Conservation (phyloP, 2,797 vertebrate species). For the Setipinna tenuifilis region DNA sequence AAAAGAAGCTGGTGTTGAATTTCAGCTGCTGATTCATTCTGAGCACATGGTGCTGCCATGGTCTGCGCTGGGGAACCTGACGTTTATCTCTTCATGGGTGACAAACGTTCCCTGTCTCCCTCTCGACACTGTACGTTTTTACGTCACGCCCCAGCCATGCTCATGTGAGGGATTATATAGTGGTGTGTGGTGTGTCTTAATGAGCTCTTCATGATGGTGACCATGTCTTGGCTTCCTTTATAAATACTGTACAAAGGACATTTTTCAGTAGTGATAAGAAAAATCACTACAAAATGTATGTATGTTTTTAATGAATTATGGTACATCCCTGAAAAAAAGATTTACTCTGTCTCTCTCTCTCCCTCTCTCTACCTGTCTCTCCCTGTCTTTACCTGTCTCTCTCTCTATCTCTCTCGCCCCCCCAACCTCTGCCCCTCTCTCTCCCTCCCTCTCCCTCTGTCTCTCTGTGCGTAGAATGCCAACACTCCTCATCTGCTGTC, state of each 20-base stretch:
- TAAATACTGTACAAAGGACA: background rate
- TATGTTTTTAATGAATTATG: too few species aligned
- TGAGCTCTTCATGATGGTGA: background rate
- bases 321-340: too few species aligned
- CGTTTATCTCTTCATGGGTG: background rate
- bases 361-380: too few species aligned
- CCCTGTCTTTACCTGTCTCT: slow-evolving; percentile 10
- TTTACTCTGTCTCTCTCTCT: background rate
- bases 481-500: slow-evolving; percentile 71
- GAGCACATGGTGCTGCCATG: background rate
- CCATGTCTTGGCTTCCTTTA: background rate
- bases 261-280: background rate
- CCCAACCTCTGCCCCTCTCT: background rate
- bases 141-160: slow-evolving; percentile 21
- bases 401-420: background rate
- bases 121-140: background rate
- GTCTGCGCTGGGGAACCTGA: background rate
- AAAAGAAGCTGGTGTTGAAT: background rate
- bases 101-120: background rate
- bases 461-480: slow-evolving; percentile 64
- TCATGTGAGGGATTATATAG: slow-evolving; percentile 8
- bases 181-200: background rate
- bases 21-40: background rate
- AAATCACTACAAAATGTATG: too few species aligned
- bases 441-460: background rate